Conservation (phyloP, 2,797 vertebrate species). For the Micropoecilia bifurca region DNA sequence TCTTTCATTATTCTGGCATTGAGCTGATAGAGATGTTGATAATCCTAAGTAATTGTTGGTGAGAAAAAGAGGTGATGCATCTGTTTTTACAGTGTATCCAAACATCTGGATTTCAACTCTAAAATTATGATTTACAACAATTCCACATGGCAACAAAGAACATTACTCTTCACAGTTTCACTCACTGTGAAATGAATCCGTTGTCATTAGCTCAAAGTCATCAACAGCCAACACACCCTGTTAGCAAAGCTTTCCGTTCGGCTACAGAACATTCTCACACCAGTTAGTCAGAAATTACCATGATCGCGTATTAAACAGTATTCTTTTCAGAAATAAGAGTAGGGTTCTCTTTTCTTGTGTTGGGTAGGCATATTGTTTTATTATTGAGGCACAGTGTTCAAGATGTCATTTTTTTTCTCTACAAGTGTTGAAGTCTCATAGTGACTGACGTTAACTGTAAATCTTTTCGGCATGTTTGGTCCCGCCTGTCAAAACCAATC, state of each 20-base stretch:
- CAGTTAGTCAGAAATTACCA: conserved; percentile 3
- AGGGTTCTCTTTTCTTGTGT: neutral
- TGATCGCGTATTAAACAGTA: neutral
- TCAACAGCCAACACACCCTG: conserved; percentile 5
- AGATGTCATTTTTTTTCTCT: conserved; percentile 17
- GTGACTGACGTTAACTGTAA: conserved; percentile 62
- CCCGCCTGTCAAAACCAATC: conserved; percentile 58
- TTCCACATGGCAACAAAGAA: conserved; percentile 18
- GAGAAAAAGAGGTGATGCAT: neutral
- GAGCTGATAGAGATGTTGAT: neutral
- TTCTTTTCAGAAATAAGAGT: neutral
- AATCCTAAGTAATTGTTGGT: neutral
- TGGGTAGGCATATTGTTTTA: neutral
- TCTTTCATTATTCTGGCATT: neutral
- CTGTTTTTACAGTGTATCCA: neutral
- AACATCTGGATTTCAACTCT: neutral
- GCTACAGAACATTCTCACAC: conserved; percentile 17
- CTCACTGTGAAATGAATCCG: conserved; percentile 18
- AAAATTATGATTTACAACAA: conserved; percentile 8
- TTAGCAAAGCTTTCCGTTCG: neutral
- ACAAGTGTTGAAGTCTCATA: conserved; percentile 36
- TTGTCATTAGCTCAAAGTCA: conserved; percentile 19
- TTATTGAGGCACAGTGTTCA: conserved; percentile 4
- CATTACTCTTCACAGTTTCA: conserved; percentile 22
- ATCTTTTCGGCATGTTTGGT: conserved; percentile 60